Conservation (phyloP, 2,888 invertebrate genomes). For the Pachymerium ferrugineum region DNA sequence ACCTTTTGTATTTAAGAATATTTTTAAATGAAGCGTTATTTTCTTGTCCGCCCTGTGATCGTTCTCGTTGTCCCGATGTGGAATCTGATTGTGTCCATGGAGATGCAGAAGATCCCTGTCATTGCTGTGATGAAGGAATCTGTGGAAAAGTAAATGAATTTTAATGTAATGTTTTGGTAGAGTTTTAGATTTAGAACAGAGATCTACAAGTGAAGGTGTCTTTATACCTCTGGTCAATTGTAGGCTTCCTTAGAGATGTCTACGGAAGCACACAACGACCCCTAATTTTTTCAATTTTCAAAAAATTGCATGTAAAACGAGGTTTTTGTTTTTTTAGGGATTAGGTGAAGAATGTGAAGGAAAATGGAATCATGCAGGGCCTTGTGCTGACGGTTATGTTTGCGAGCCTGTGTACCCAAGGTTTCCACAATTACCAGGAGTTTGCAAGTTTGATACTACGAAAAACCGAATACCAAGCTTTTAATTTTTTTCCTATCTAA, state of each 20-base stretch:
- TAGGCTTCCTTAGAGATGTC: too few species aligned
- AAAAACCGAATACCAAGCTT: too few species aligned
- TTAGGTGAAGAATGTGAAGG: neutral
- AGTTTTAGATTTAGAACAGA: too few species aligned
- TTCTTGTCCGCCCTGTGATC: neutral
- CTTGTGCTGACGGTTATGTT: neutral
- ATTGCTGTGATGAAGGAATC: neutral
- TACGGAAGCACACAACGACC: neutral
- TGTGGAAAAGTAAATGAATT: neutral
- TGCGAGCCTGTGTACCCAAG: neutral
- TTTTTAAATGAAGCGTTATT: too few species aligned
- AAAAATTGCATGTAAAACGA: neutral
- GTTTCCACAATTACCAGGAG: neutral
- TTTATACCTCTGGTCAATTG: too few species aligned
- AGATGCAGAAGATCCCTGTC: neutral
- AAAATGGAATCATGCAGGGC: neutral
- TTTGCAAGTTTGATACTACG: neutral
- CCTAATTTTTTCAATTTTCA: neutral
- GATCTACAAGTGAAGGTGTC: too few species aligned
- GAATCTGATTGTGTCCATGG: neutral
- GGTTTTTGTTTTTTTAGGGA: neutral
- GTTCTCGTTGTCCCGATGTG: neutral
- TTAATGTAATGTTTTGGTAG: too few species aligned
- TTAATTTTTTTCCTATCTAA: too few species aligned
- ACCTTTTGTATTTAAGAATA: too few species aligned